A percentile compares a stretch with the other conserved stretches of the same genome.
Conservation (phyloP, 2,888 invertebrate genomes). For the Agrochola litura region DNA sequence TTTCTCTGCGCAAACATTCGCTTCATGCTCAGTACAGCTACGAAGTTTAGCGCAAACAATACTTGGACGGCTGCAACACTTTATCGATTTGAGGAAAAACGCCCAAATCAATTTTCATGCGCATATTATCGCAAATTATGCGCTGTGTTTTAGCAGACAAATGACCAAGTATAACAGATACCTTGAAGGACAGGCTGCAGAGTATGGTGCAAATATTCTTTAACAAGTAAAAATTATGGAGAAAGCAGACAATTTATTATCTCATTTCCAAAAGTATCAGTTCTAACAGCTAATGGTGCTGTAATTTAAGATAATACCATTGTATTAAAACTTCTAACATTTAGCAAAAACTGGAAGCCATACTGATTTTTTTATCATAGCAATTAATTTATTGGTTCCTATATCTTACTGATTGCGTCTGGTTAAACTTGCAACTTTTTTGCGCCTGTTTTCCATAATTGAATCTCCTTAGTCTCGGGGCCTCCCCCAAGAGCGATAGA, state of each 20-base stretch:
- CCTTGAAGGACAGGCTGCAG: not conserved
- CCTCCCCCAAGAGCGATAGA: no score
- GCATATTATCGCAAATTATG: constrained; percentile 1
- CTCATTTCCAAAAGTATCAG: not conserved
- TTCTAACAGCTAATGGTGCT: not conserved
- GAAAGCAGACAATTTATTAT: not conserved
- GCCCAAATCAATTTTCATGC: not conserved
- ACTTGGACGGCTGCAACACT: constrained; percentile 3
- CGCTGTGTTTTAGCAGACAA: constrained; percentile 3
- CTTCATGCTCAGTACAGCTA: not conserved
- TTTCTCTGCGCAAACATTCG: not conserved
- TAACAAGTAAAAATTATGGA: not conserved
- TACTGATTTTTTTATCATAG: not conserved
- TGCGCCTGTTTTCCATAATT: not conserved
- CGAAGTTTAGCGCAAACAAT: not conserved
- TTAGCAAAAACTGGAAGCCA: not conserved
- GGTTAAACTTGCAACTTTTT: not conserved
- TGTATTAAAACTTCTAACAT: not conserved
- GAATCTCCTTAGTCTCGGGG: not conserved
- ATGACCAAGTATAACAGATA: constrained; percentile 29
- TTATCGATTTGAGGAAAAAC: not conserved
- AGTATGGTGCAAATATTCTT: constrained; percentile 6
- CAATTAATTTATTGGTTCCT: not conserved
- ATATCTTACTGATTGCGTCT: not conserved
- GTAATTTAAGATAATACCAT: not conserved